Evolutionary conservation across 64 coral and sea anemone species (phyloP).

Genomic region (Actinia equina): DNA sequence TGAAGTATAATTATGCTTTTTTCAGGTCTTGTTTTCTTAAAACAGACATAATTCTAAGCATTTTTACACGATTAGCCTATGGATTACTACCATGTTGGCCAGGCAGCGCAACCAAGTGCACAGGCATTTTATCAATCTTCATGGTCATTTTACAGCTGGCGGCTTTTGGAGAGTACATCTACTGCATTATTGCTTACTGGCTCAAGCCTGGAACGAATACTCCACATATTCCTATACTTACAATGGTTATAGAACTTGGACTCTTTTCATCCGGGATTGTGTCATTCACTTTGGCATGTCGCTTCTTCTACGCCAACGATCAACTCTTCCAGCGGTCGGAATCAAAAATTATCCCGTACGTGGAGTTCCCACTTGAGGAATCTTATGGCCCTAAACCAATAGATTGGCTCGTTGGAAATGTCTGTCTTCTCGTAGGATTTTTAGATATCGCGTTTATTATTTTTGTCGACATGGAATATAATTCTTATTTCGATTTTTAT

Average conservation of each 20-base stretch:
- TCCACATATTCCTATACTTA: constrained; percentile 7
- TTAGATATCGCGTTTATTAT: constrained; percentile 34
- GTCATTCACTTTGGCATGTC: constrained; percentile 13
- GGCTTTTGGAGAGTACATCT: constrained; percentile 16
- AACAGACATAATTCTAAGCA: not conserved
- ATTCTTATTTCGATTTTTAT: constrained; percentile 68
- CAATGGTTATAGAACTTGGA: not conserved
- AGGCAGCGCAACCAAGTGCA: not conserved
- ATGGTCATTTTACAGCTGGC: not conserved
- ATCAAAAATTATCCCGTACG: constrained; percentile 38
- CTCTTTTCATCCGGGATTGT: constrained; percentile 12
- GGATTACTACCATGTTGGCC: constrained; percentile 21
- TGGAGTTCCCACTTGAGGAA: constrained; percentile 32
- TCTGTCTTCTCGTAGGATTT: constrained; percentile 15
- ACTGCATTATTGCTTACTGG: not conserved
- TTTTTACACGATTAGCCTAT: not conserved
- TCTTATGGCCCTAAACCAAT: constrained; percentile 10
- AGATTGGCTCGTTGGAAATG: constrained; percentile 46
- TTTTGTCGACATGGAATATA: constrained; percentile 37
- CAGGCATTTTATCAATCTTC: not conserved
- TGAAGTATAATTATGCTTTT: not conserved
- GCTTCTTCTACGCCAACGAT: constrained; percentile 38
- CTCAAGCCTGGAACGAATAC: not conserved
- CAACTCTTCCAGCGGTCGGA: constrained; percentile 49
- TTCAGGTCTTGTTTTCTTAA: not conserved